phyloP scores from a whole-genome alignment of 2,113 vertebrate genomes.

The Cryptotis parvus region DNA sequence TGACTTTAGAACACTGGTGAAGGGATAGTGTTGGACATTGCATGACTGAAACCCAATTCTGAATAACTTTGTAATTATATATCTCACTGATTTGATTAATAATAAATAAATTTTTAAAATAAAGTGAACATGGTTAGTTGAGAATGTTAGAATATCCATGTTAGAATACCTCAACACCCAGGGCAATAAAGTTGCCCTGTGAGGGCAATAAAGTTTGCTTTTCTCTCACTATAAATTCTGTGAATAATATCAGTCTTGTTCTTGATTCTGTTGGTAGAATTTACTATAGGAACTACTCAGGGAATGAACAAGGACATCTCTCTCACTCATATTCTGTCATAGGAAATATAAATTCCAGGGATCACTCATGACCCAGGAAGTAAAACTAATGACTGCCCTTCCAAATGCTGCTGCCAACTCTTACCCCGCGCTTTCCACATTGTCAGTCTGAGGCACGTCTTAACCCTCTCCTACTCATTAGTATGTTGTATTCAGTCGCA shows the following conservation, averaged over 20 bases:
- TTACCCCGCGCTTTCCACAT: background rate
- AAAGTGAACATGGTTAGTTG: too few relatives aligned
- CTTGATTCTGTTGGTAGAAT: background rate
- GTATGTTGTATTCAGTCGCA: background rate
- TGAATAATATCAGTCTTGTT: background rate
- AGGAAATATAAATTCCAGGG: background rate
- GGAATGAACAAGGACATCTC: background rate
- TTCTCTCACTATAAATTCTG: background rate
- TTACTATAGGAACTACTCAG: background rate
- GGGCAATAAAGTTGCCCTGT: too few relatives aligned
- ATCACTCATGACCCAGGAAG: background rate
- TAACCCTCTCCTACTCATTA: background rate
- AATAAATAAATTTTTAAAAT: too few relatives aligned
- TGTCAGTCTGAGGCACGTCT: background rate
- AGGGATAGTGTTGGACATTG: too few relatives aligned
- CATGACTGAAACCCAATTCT: too few relatives aligned
- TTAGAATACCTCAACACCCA: too few relatives aligned
- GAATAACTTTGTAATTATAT: too few relatives aligned
- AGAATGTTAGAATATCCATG: too few relatives aligned
- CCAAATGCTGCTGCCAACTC: background rate
- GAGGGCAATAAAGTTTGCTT: background rate
- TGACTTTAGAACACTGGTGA: too few relatives aligned
- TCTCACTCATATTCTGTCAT: background rate
- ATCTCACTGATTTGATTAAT: too few relatives aligned
- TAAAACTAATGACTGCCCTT: background rate